Evolutionary conservation across 2,797 vertebrate species (phyloP), one percentile per base, ranked within the genome.

Genomic region (Gadopsis bispinosus): DNA sequence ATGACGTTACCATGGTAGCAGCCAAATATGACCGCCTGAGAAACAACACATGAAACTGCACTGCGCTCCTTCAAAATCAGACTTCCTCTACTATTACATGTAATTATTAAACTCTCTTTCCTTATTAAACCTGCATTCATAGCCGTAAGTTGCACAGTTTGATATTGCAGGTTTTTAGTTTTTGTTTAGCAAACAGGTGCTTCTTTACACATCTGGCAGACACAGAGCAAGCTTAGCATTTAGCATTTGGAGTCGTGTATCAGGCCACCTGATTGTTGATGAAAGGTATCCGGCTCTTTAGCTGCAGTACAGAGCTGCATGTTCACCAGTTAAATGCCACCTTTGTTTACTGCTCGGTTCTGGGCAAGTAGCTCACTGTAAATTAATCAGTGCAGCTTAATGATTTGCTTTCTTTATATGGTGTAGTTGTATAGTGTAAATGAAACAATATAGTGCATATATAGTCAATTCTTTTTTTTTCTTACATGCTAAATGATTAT

Each of bases 21-120:
- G 47, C 13, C 62, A 84, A 69, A 64, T 59, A 67, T 68, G 14
- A 33, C 45, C 7, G 50, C 12, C 47, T 17, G 33, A 14, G 33
- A 41, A 43, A 43, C 19, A 43, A 16, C 26, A 50, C 35, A 35
- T 12, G 14, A 26, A 56, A 19, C 7, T 67, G 5, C 8, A 22
- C 17, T 5, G 6, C n/a, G 17, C 22, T 64, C 11, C 33, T 22
- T 39, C 1, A 54, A 22, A 69, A 35, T 20, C 43, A 17, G 13
- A 51, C 47, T 26, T 20, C 51, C 11, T 20, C 31, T 69, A 33
- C 26, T 35, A 47, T 11, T n/a, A 47, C 9, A 19, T 17, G 12
- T 63, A 37, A 35, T 33, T n/a, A 12, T 39, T 37, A 22, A 64
- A 33, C 31, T 16, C 22, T 9, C 14, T 16, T 16, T 29, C 22